Evolutionary conservation across 2,888 invertebrate genomes (phyloP).

Genomic region (Noctua comes): DNA sequence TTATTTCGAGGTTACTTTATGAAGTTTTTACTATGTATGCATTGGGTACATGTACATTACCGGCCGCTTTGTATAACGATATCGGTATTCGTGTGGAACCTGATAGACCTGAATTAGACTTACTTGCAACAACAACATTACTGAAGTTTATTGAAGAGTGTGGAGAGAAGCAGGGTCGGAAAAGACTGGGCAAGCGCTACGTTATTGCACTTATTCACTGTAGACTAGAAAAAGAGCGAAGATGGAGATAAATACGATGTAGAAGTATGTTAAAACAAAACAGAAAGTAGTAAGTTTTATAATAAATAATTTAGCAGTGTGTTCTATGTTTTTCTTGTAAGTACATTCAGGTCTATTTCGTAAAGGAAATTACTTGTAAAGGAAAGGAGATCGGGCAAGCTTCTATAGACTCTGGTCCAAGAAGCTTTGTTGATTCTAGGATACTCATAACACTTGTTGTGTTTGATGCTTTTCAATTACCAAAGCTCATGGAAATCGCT

Average conservation of each 20-base stretch:
- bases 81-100: neutral
- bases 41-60: slow-evolving; percentile 2
- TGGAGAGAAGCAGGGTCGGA: neutral
- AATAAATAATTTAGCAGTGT: neutral
- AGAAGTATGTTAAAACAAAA: neutral
- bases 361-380: neutral
- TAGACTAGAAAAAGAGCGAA: neutral
- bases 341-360: neutral
- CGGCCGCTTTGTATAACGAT: neutral
- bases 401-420: too few relatives aligned
- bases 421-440: too few relatives aligned
- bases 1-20: neutral
- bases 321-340: neutral
- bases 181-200: neutral
- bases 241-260: neutral
- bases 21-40: slow-evolving; percentile 12
- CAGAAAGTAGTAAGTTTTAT: neutral
- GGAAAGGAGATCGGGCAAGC: too few relatives aligned
- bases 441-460: too few relatives aligned
- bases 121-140: neutral
- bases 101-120: neutral
- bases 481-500: too few relatives aligned
- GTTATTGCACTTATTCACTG: neutral
- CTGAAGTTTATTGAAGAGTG: neutral
- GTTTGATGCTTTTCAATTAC: too few relatives aligned